These are phyloP conservation scores for Atrina japonica DNA, from an alignment of 2,888 invertebrate genomes.

Conservation along the genomic window DNA sequence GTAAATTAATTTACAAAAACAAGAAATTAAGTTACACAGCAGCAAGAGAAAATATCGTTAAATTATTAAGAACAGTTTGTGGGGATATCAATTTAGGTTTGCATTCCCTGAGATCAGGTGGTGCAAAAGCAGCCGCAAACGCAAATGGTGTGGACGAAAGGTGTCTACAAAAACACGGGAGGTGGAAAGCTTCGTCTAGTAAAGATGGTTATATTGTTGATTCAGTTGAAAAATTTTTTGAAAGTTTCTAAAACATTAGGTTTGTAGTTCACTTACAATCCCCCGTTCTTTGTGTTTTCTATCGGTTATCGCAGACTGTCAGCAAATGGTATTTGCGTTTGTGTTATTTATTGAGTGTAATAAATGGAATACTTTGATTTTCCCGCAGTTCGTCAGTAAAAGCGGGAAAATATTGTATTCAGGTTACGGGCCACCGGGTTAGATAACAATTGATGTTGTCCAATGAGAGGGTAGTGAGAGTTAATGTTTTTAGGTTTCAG, in stretches of 20 bases:
- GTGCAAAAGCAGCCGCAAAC: conserved; percentile 45
- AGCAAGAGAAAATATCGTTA: conserved; percentile 38
- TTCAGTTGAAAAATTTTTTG: conserved; percentile 36
- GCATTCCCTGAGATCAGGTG: conserved; percentile 47
- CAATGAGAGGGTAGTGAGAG: too few relatives aligned
- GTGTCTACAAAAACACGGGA: conserved; percentile 23
- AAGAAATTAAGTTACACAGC: conserved; percentile 49
- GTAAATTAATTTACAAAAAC: conserved; percentile 42
- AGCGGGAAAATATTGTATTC: too few relatives aligned
- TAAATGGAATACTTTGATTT: too few relatives aligned
- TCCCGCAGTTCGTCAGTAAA: too few relatives aligned
- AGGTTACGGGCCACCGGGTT: too few relatives aligned
- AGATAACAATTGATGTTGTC: too few relatives aligned
- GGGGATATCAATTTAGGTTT: conserved; percentile 40
- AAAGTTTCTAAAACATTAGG: conserved; percentile 34
- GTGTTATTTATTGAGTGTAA: too few relatives aligned
- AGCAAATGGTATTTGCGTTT: too few relatives aligned
- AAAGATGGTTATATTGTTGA: conserved; percentile 49
- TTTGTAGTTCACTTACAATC: too few relatives aligned
- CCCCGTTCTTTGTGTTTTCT: too few relatives aligned
- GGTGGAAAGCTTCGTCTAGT: conserved; percentile 19
- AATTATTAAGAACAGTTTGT: conserved; percentile 11
- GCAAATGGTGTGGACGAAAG: conserved; percentile 40
- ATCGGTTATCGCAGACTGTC: too few relatives aligned
- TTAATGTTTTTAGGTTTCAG: too few relatives aligned